phyloP scores from a whole-genome alignment of 2,113 vertebrate species.

The Paralichthys olivaceus region DNA sequence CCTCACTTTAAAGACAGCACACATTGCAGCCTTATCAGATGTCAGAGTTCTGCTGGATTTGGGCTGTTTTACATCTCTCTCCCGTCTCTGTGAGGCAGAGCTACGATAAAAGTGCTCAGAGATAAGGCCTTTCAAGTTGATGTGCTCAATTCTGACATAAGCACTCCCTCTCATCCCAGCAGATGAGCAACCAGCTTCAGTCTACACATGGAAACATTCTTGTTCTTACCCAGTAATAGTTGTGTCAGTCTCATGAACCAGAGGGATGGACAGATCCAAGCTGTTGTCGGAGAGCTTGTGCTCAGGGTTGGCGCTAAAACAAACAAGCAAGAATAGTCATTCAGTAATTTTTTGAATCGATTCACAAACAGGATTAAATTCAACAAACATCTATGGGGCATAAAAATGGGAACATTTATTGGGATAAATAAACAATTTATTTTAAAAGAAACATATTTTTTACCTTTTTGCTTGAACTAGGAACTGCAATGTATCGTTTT shows the following conservation, averaged over 20 bases:
- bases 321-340: constrained; percentile 52
- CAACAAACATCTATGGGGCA: neutral
- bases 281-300: constrained; percentile 90
- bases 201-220: neutral
- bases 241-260: constrained; percentile 95
- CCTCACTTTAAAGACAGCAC: constrained; percentile 55
- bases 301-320: constrained; percentile 90
- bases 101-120: constrained; percentile 60
- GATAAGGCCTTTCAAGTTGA: constrained; percentile 76
- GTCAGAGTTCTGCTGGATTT: constrained; percentile 51
- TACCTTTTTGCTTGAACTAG: constrained; percentile 93
- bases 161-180: constrained; percentile 41
- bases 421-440: neutral
- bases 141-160: constrained; percentile 53
- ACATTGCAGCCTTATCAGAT: constrained; percentile 69
- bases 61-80: constrained; percentile 67
- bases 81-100: constrained; percentile 58
- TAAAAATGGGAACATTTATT: neutral
- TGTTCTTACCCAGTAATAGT: constrained; percentile 90
- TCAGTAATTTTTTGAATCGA: neutral
- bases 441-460: neutral
- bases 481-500: constrained; percentile 90
- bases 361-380: neutral
- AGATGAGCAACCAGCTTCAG: constrained; percentile 32
- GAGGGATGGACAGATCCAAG: constrained; percentile 86